phyloP scores from a whole-genome alignment of 2,113 vertebrate species.

The Xenopus borealis region DNA sequence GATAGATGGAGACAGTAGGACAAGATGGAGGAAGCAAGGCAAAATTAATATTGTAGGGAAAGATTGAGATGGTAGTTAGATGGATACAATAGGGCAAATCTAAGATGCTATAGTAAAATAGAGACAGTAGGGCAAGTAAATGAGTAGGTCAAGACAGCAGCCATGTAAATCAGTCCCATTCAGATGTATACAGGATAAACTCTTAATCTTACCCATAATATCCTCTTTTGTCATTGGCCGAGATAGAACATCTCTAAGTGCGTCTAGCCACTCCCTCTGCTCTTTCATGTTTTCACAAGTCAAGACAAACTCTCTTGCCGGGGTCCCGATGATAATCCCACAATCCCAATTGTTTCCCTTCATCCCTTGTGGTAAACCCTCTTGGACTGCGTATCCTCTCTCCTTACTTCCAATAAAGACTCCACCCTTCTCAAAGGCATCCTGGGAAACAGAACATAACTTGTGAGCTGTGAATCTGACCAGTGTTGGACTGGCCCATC shows the following conservation, averaged over 20 bases:
- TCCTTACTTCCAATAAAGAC: constrained; percentile 77
- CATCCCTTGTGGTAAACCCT: constrained; percentile 63
- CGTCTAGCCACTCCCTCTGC: constrained; percentile 82
- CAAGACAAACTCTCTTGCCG: constrained; percentile 76
- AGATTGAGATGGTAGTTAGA: too few relatives aligned
- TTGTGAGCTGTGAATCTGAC: too few relatives aligned
- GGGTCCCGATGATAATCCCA: constrained; percentile 73
- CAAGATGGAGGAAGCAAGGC: too few relatives aligned
- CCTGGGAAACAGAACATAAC: constrained; percentile 61
- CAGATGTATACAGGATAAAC: too few relatives aligned
- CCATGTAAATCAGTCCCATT: too few relatives aligned
- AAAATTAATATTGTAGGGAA: too few relatives aligned
- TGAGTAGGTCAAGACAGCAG: too few relatives aligned
- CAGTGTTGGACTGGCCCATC: too few relatives aligned
- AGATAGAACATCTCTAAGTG: constrained; percentile 68
- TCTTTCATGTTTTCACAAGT: constrained; percentile 80
- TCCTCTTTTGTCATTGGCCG: constrained; percentile 70
- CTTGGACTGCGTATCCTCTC: constrained; percentile 74
- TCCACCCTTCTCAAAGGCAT: constrained; percentile 79
- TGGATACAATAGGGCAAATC: too few relatives aligned
- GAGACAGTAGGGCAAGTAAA: too few relatives aligned
- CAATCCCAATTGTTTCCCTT: constrained; percentile 77
- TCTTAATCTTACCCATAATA: constrained; percentile 62
- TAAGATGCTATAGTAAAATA: too few relatives aligned
- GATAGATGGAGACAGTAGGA: too few relatives aligned